Percentiles rank a stretch among this genome's conserved stretches.
phyloP scores from a whole-genome alignment of 1,140 invertebrate species.

The Eubasilissa regina region DNA sequence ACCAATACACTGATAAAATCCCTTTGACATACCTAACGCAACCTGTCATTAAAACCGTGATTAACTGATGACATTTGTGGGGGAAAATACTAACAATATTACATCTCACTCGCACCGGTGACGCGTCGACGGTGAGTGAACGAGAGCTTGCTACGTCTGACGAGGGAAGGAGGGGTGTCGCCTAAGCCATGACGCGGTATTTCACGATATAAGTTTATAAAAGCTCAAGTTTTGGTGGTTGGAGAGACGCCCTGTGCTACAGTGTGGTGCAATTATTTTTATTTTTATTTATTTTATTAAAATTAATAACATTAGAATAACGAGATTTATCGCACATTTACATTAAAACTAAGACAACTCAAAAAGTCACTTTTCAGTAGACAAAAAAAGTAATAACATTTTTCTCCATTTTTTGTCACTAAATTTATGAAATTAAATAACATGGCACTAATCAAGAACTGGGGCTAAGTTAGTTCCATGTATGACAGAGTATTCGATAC shows the following conservation, averaged over 20 bases:
- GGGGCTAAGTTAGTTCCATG: too few species aligned
- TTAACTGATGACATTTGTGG: conserved; percentile 13
- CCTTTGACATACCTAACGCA: conserved; percentile 47
- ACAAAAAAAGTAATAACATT: too few species aligned
- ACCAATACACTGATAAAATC: conserved; percentile 11
- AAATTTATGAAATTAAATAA: too few species aligned
- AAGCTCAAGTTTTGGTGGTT: conserved; percentile 23
- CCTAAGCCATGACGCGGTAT: conserved; percentile 47
- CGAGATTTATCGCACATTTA: too few species aligned
- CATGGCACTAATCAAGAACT: too few species aligned
- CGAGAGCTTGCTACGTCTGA: background rate
- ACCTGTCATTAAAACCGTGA: conserved; percentile 54
- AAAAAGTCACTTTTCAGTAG: too few species aligned
- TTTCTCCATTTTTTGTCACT: too few species aligned
- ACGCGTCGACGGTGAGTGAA: conserved; percentile 1
- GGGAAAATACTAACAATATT: background rate
- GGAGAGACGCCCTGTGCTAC: conserved; percentile 11
- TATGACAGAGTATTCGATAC: too few species aligned
- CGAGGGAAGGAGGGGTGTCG: conserved; percentile 46
- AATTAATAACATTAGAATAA: too few species aligned
- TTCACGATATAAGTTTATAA: conserved; percentile 31
- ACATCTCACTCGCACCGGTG: conserved; percentile 12
- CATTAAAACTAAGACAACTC: too few species aligned
- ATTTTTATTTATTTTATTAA: too few species aligned
- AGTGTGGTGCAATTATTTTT: background rate